These are phyloP conservation scores for Calvadosia cruxmelitensis DNA, from an alignment of 30 jellyfish, hydroid and myxozoan genomes.

Conservation along the genomic window DNA sequence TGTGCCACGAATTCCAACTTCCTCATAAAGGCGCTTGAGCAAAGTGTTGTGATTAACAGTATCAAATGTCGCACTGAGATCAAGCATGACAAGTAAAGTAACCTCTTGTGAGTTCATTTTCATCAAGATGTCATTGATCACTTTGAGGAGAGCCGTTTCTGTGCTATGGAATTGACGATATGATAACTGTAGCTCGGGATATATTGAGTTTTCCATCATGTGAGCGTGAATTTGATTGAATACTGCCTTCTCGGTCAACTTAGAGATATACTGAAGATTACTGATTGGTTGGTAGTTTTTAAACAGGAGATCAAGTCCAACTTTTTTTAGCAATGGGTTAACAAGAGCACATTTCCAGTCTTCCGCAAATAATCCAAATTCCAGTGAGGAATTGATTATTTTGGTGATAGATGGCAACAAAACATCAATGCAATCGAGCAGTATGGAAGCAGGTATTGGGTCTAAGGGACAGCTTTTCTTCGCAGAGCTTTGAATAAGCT, in stretches of 20 bases:
- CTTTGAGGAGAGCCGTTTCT: neutral
- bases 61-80: neutral
- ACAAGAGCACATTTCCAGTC: conserved; percentile 33
- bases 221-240: neutral
- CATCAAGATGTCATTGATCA: neutral
- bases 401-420: conserved; percentile 31
- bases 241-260: neutral
- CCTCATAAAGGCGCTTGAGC: neutral
- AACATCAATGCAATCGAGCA: conserved; percentile 20
- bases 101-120: neutral
- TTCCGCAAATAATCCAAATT: conserved; percentile 23
- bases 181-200: neutral
- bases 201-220: neutral
- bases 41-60: neutral
- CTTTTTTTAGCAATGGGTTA: conserved; percentile 5
- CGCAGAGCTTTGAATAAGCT: conserved; percentile 15
- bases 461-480: conserved; percentile 36
- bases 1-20: neutral
- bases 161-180: neutral
- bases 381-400: conserved; percentile 12
- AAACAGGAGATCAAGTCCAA: neutral
- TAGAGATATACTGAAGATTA: neutral
- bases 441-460: conserved; percentile 35
- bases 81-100: neutral
- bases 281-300: neutral